Percentiles rank a stretch among this genome's conserved stretches.
Evolutionary conservation across 2,888 invertebrate genomes (phyloP).

Genomic region (Isotomurus palustris): DNA sequence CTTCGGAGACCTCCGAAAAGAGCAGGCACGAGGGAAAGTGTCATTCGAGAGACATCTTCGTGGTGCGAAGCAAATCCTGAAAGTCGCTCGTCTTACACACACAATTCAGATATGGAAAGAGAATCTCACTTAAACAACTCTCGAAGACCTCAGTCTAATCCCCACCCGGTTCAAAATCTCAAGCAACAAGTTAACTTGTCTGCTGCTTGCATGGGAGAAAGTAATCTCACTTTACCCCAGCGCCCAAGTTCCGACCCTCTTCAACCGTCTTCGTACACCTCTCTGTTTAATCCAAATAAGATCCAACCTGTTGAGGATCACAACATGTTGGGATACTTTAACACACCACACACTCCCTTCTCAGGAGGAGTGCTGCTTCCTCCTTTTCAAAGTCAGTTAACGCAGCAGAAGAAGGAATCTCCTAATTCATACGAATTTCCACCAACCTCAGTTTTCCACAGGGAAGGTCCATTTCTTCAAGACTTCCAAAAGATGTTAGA

Average conservation of each 20-base stretch:
- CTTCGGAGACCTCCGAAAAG: no score
- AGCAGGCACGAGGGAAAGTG: conserved; percentile 1
- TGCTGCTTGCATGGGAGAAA: neutral
- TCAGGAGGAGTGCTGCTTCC: neutral
- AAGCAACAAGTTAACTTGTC: neutral
- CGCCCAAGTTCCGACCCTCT: neutral
- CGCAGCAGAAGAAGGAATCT: neutral
- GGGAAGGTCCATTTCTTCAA: no score
- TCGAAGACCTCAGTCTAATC: neutral
- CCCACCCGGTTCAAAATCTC: neutral
- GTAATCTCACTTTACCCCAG: no score
- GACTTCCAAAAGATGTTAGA: no score
- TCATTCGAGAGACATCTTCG: conserved; percentile 6
- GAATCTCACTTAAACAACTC: no score
- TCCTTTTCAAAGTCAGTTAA: neutral
- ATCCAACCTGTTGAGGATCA: neutral
- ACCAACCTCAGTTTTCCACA: neutral
- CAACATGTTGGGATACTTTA: neutral
- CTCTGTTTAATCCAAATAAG: neutral
- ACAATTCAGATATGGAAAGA: no score
- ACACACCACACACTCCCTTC: neutral
- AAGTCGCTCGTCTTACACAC: no score
- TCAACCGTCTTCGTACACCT: neutral
- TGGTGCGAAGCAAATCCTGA: no score
- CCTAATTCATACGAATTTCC: neutral